Conservation (phyloP, 2,797 vertebrate species). For the Sphenodon punctatus region DNA sequence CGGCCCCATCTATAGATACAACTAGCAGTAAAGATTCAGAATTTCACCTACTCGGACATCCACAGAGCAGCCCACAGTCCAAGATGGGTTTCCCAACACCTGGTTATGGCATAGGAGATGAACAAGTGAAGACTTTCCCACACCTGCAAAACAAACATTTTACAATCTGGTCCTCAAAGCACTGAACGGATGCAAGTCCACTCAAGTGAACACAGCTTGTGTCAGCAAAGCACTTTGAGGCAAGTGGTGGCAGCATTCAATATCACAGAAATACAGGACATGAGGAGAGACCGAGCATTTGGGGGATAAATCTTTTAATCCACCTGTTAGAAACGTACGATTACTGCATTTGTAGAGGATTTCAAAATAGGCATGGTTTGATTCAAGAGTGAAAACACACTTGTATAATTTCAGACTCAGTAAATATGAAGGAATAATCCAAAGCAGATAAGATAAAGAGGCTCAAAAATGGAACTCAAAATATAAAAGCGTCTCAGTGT, state of each 20-base stretch:
- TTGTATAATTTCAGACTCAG: rapidly evolving
- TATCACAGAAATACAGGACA: no score
- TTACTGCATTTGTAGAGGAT: neutral
- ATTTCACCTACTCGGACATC: constrained; percentile 89
- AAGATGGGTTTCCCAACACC: constrained; percentile 94
- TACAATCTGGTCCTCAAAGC: no score
- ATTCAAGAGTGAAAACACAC: no score
- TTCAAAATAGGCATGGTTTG: neutral
- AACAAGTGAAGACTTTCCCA: constrained; percentile 95
- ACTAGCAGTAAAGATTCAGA: neutral
- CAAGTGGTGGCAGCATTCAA: no score
- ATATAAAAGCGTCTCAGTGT: neutral
- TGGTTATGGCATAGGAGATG: constrained; percentile 96
- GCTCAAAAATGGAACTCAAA: neutral
- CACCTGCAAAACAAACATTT: constrained; percentile 81
- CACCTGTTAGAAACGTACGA: neutral
- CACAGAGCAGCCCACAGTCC: constrained; percentile 98
- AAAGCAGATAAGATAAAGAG: rapidly evolving
- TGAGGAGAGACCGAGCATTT: no score
- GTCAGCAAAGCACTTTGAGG: neutral
- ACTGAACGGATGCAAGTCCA: neutral
- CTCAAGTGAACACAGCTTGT: neutral
- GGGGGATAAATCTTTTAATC: no score
- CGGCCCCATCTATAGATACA: no score
- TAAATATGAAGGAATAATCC: rapidly evolving